Conservation (phyloP, 2,797 vertebrate genomes). For the Oceanodroma leucorhoa region DNA sequence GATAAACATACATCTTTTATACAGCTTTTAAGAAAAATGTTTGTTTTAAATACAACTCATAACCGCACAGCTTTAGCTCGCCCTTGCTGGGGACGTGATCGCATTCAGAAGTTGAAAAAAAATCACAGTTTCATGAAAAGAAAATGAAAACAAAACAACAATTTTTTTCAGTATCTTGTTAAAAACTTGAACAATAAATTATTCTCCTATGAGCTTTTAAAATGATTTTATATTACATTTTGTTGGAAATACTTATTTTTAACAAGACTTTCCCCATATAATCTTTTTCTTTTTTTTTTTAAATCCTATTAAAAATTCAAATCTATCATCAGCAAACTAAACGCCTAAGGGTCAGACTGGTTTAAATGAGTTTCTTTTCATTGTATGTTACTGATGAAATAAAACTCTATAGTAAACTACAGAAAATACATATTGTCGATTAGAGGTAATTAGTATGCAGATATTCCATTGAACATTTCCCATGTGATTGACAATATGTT, state of each 20-base stretch:
- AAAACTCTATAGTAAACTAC: conserved; percentile 77
- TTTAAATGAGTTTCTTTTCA: conserved; percentile 66
- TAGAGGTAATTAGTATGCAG: conserved; percentile 80
- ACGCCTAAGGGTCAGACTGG: conserved; percentile 72
- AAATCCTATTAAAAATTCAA: conserved; percentile 71
- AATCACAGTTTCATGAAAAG: conserved; percentile 74
- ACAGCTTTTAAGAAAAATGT: conserved; percentile 75
- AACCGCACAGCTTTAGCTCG: conserved; percentile 72
- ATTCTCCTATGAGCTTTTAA: conserved; percentile 70
- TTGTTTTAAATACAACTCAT: conserved; percentile 74
- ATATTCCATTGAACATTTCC: conserved; percentile 70
- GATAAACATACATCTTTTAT: conserved; percentile 89
- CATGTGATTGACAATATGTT: conserved; percentile 66
- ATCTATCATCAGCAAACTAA: conserved; percentile 74
- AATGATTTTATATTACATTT: conserved; percentile 77
- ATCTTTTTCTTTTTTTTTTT: neutral
- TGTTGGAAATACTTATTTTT: conserved; percentile 64
- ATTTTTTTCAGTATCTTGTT: conserved; percentile 65
- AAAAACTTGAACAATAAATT: conserved; percentile 74
- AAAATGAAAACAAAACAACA: conserved; percentile 58
- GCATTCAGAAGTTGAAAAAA: conserved; percentile 74
- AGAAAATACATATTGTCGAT: conserved; percentile 73
- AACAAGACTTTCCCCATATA: conserved; percentile 46
- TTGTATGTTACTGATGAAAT: conserved; percentile 72
- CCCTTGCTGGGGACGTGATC: conserved; percentile 57